Base-by-base conservation (phyloP, 2,113 vertebrate species). In the Sphaerodactylus townsendi region DNA sequence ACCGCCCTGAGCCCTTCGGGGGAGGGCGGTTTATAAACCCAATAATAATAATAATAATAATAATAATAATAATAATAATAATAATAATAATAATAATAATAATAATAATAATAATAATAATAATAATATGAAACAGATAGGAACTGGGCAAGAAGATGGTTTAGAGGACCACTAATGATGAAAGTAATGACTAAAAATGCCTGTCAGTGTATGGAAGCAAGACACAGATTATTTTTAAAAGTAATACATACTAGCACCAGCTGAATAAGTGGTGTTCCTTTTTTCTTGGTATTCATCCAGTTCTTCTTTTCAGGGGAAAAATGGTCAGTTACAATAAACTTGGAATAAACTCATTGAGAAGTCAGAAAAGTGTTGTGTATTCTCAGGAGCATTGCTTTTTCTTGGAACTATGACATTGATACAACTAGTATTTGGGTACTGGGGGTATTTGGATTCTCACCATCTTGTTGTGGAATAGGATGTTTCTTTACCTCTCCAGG, bases 161-260 rank as follows among this genome's bases (percentile, higher is more conserved):
- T 37, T 75, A 78, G 64, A 25, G 9, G 14, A 50, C 7, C 11
- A 33, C 35, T 81, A 81, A 64, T 64, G 48, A 50, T 85, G 37
- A 28, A 48, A 35, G 1, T 65, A 13, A 23, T 77, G 74, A 72
- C 70, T 37, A 81, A 71, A 89, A 83, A 76, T 64, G 35, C 39
- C 75, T 66, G 65, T 81, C 33, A 82, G 65, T 56, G 35, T 87
- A 77, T 70, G 85, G 44, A 65, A 81, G 46, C 46, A 69, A 77
- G 64, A 14, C 81, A 48, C 0, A 73, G 64, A 56, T 25, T 66
- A 7, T 69, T 10, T 46, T 72, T 81, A 4, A 68, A 41, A 80
- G 82, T 50, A 50, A 2, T 50, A 50, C 10, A 50, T 62, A 46
- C 5, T 39, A 46, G 44, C 77, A 10, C 28, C 28, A 41, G 33